Evolutionary conservation across 2,113 vertebrate genomes (phyloP), one percentile per base, ranked within the genome.

Genomic region (Uropsilus gracilis): DNA sequence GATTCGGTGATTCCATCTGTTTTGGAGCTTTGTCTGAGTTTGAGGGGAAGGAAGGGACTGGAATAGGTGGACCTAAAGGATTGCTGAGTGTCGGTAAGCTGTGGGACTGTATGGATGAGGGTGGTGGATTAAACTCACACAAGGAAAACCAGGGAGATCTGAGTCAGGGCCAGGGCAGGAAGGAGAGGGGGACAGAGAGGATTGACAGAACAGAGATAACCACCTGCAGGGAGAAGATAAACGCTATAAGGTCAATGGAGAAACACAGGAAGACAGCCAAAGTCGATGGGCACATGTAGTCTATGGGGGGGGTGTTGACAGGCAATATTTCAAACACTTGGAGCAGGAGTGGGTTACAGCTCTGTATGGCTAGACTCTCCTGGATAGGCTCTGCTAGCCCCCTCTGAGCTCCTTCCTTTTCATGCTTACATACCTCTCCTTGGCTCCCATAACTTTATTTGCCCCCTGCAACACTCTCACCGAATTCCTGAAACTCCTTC

Each of bases 191-290:
- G 12, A 42, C 14, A 5, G 14, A 20, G 37, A 69, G 12, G 73
- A 22, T 9, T 32, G 81, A 5, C 22, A 3, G 16, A 13, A 44
- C 2, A 20, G 14, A 53, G 42, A 71, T 39, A 55, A 85, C 66
- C 37, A 94, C 86, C 89, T 92, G 34, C 24, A 30, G 7, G 34
- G 89, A 96, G 24, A 85, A 94, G 73, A 81, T 20, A 53, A 90
- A 0, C 9, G 73, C 80, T 39, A 61, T n/a, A 14, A 53, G 17
- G 42, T 85, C 85, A 0, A 94, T 8, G 50, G 85, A 68, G 22
- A 71, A 88, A 37, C 8, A 73, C 80, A 92, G 20, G 6, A 89
- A 2, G 37, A 32, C 18, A 59, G 66, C 59, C 39, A 85, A 1
- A 24, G 73, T 0, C 32, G 91, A 39, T 66, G 53, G 24, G 22